These are phyloP conservation scores for Heteromormyrus szaboi DNA, from an alignment of 2,797 vertebrate species.

Conservation along the genomic window DNA sequence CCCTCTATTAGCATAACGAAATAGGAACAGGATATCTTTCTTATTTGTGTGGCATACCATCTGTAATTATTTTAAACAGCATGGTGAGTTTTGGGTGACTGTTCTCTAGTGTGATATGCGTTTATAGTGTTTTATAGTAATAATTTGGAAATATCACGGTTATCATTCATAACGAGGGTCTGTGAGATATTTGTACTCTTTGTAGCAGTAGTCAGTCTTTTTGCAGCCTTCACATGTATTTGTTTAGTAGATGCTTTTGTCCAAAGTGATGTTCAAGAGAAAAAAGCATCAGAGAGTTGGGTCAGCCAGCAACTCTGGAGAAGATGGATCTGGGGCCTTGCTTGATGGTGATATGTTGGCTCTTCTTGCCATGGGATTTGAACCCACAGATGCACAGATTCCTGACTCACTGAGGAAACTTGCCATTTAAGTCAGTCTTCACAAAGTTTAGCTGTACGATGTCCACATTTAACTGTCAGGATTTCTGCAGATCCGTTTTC, in stretches of 20 bases:
- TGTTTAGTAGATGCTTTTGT: background rate
- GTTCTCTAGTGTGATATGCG: background rate
- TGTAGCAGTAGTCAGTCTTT: background rate
- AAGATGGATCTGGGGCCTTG: background rate
- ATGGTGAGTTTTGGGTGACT: background rate
- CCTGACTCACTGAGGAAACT: background rate
- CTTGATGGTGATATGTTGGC: background rate
- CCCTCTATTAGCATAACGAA: background rate
- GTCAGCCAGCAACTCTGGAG: background rate
- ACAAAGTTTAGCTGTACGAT: background rate
- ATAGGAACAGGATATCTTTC: background rate
- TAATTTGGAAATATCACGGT: background rate
- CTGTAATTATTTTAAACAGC: background rate
- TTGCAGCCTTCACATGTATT: background rate
- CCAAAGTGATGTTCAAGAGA: background rate
- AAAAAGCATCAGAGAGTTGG: background rate
- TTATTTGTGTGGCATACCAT: background rate
- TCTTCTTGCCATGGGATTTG: background rate
- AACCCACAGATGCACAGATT: background rate
- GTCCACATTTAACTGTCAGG: background rate
- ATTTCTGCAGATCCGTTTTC: background rate
- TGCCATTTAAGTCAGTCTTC: background rate
- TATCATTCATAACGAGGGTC: background rate
- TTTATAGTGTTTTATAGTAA: background rate
- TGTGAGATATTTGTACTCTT: background rate